These are phyloP conservation scores for Hipposideros larvatus DNA, from an alignment of 2,797 vertebrate genomes.

Conservation along the genomic window DNA sequence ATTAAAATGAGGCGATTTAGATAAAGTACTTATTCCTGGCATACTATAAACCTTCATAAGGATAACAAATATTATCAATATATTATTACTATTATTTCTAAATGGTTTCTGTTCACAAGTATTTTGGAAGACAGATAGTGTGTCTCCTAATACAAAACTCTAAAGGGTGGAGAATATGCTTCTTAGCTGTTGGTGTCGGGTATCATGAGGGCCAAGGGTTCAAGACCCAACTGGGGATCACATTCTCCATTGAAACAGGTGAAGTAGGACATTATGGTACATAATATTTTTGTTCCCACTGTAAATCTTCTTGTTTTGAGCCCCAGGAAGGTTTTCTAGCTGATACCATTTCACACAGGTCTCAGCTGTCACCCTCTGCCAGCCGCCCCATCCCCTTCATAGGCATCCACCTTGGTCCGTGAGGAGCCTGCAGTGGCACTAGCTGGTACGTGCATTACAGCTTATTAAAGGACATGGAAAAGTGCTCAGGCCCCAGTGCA, in stretches of 20 bases:
- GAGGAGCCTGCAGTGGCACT: constrained; percentile 41
- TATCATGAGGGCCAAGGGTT: constrained; percentile 53
- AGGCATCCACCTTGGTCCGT: neutral
- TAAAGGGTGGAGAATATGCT: neutral
- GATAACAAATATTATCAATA: neutral
- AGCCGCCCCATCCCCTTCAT: neutral
- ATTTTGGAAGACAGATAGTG: constrained; percentile 33
- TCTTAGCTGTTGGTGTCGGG: constrained; percentile 35
- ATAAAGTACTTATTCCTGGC: neutral
- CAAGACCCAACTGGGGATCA: constrained; percentile 45
- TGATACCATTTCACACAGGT: constrained; percentile 16
- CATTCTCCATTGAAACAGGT: constrained; percentile 57
- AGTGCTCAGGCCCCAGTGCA: constrained; percentile 80
- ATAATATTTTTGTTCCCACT: constrained; percentile 28
- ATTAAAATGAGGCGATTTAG: neutral
- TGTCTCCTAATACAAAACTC: neutral
- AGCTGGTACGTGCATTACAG: constrained; percentile 71
- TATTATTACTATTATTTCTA: constrained; percentile 37
- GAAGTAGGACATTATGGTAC: neutral
- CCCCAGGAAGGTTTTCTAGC: constrained; percentile 1
- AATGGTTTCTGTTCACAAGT: constrained; percentile 13
- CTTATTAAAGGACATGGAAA: constrained; percentile 84
- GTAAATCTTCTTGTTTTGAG: constrained; percentile 58
- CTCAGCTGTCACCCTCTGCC: constrained; percentile 53
- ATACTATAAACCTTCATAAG: neutral